Percentiles rank a stretch among this genome's conserved stretches.
Conservation (phyloP, 2,113 vertebrate species). For the Muntiacus muntjak region DNA sequence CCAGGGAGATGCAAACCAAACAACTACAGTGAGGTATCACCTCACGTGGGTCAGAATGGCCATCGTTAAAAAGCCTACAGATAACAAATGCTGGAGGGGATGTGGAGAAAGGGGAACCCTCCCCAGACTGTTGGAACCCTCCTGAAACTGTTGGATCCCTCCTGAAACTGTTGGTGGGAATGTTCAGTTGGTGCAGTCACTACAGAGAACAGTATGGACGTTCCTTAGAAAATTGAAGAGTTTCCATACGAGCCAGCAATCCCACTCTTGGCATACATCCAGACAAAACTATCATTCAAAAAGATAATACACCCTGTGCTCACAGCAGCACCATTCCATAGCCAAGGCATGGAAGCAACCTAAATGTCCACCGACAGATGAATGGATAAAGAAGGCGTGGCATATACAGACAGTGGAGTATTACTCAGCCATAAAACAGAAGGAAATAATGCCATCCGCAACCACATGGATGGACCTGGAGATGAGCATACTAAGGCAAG, state of each 20-base stretch:
- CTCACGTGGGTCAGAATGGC: not conserved
- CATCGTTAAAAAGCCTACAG: not conserved
- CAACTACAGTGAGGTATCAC: not conserved
- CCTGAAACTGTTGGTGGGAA: not conserved
- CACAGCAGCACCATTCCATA: not conserved
- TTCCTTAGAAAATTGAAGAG: not conserved
- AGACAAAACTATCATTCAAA: not conserved
- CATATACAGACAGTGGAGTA: not conserved
- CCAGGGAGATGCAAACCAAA: not conserved
- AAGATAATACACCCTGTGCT: not conserved
- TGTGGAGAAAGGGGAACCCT: not conserved
- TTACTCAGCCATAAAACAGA: not conserved
- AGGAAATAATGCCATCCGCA: not conserved
- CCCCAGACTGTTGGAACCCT: not conserved
- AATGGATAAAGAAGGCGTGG: not conserved
- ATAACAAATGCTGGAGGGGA: not conserved
- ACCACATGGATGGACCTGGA: not conserved
- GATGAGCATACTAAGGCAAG: not conserved
- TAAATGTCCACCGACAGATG: not conserved
- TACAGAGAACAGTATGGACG: not conserved
- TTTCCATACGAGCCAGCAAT: not conserved
- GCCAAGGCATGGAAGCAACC: not conserved
- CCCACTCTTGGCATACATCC: not conserved
- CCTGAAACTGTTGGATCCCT: no score
- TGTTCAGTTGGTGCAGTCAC: not conserved